Base-by-base conservation (phyloP, 2,888 invertebrate species). In the Phaedon cochleariae region DNA sequence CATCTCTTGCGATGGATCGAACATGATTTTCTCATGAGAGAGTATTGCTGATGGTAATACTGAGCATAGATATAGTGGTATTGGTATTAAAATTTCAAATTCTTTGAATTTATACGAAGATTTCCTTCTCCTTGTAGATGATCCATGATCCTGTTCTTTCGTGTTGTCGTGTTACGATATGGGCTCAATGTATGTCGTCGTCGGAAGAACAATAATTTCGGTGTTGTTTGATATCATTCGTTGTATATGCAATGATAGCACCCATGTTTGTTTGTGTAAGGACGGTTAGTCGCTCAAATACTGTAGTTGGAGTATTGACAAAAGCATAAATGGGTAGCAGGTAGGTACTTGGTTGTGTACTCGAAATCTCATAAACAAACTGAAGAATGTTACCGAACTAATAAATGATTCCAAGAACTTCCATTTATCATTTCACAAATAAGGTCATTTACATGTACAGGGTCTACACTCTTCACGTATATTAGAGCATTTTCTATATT, bases 201-300 rank as follows among this genome's bases (percentile, higher is more conserved):
- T 41, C 26, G 26, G 57, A 37, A 17, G 26, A 26, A 26, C 26
- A 26, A n/a, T 41, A 41, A 41, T 41, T 37, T 57, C 57, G 57
- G 57, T 20, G n/a, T 57, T 29, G 22, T 57, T 57, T 57, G 57
- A 57, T 57, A n/a, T 29, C 18, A 41, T 57, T 57, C 29, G 57
- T 45, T 57, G 26, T 9, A 29, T 45, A 29, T 45, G 57, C 41
- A 22, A 55, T 22, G 55, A 41, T 55, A 21, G 45, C 55, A 55
- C 55, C 41, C 55, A 41, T 55, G 45, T 41, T 41, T 57, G 57
- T 57, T 57, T 57, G 31, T 45, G n/a, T 57, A 15, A 26, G 26
- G 45, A 17, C 22, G 45, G 45, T 55, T 46, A 37, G 57, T 45
- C 57, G 45, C 57, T 57, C 29, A 57, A 45, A 41, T 45, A 45